Evolutionary conservation across 2,113 vertebrate genomes (phyloP).

Genomic region (Gila orcuttii): DNA sequence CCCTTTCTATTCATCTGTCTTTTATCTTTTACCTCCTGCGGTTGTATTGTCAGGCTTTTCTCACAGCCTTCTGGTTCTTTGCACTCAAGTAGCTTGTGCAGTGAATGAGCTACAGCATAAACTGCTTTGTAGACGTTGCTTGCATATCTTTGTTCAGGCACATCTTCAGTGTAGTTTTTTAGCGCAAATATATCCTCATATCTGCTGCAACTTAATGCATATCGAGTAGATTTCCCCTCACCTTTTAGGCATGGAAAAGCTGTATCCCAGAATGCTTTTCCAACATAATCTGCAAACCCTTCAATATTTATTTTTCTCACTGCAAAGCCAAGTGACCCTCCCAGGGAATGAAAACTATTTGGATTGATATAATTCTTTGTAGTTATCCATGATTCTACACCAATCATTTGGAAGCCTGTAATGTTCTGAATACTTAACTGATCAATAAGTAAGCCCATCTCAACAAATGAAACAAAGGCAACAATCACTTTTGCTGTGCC

Average conservation of each 20-base stretch:
- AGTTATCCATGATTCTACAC: slow-evolving; percentile 77
- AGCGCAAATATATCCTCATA: slow-evolving; percentile 59
- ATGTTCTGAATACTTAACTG: slow-evolving; percentile 63
- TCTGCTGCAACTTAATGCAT: slow-evolving; percentile 59
- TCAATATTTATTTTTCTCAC: slow-evolving; percentile 68
- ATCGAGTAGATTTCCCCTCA: background rate
- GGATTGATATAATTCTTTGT: slow-evolving; percentile 69
- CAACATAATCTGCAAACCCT: slow-evolving; percentile 67
- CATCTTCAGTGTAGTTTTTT: slow-evolving; percentile 66
- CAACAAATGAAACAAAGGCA: slow-evolving; percentile 70
- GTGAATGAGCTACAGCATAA: slow-evolving; percentile 71
- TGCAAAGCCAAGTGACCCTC: slow-evolving; percentile 74
- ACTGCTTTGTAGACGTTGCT: slow-evolving; percentile 75
- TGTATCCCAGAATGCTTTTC: slow-evolving; percentile 69
- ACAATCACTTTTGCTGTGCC: slow-evolving; percentile 73
- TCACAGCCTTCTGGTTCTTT: slow-evolving; percentile 61
- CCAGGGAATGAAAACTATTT: slow-evolving; percentile 67
- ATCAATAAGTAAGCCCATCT: slow-evolving; percentile 72
- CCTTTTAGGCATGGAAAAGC: slow-evolving; percentile 52
- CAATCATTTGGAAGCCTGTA: slow-evolving; percentile 73
- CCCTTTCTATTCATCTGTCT: background rate
- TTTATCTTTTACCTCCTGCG: slow-evolving; percentile 66
- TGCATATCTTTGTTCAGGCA: slow-evolving; percentile 69
- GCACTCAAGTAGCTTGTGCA: slow-evolving; percentile 69
- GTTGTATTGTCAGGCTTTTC: slow-evolving; percentile 54